Conservation (phyloP, 2,888 invertebrate species). For the Ophonus ardosiacus region DNA sequence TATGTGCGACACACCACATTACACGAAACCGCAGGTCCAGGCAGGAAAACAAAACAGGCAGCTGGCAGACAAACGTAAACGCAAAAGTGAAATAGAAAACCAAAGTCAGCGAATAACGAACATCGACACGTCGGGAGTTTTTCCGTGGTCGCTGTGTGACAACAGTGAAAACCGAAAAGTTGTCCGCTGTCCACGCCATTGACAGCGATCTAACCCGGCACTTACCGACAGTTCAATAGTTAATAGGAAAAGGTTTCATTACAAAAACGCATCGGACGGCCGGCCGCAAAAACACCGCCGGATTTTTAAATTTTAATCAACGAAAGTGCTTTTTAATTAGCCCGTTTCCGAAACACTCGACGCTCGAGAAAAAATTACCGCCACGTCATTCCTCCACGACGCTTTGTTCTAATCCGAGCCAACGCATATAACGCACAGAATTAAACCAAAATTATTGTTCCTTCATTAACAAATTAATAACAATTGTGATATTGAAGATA, state of each 20-base stretch:
- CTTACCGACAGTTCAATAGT: constrained; percentile 63
- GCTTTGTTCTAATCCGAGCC: background rate
- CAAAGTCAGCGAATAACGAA: constrained; percentile 30
- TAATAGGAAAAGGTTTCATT: constrained; percentile 63
- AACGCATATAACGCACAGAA: background rate
- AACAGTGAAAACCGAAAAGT: constrained; percentile 56
- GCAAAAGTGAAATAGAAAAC: constrained; percentile 46
- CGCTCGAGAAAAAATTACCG: constrained; percentile 39
- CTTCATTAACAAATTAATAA: background rate
- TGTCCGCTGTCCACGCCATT: constrained; percentile 53
- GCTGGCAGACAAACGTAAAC: background rate
- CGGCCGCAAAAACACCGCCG: constrained; percentile 56
- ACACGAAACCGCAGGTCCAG: constrained; percentile 18
- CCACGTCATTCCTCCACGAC: constrained; percentile 2
- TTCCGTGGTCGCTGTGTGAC: constrained; percentile 45
- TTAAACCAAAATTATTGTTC: background rate
- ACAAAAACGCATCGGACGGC: constrained; percentile 60
- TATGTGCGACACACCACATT: constrained; percentile 8
- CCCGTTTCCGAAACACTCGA: constrained; percentile 40
- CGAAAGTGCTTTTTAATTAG: constrained; percentile 64
- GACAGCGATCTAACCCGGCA: constrained; percentile 61
- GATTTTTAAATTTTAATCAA: constrained; percentile 64
- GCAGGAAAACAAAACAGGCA: constrained; percentile 14
- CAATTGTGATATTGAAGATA: background rate
- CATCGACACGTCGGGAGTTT: constrained; percentile 41